Evolutionary conservation across 2,888 invertebrate species (phyloP), one percentile per base, ranked within the genome.

Genomic region (Rhamphomyia laevipes): DNA sequence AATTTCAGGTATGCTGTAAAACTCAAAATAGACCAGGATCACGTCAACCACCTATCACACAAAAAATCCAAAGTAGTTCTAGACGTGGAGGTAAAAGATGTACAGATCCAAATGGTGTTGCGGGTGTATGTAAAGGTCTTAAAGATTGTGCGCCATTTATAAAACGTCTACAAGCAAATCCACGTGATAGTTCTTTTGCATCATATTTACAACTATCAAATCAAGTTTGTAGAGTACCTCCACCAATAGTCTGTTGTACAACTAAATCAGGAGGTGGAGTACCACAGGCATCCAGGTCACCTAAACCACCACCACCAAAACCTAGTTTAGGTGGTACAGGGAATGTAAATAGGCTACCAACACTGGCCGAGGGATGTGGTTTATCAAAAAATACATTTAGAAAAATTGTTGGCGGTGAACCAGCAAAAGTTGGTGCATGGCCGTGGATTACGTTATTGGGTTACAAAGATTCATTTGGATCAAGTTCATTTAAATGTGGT

Each of bases 361-460:
- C 35, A 35, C 5, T 9, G 2, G 35, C 35, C 2, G 35, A 35
- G 13, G 35, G 35, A n/a, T 35, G 35, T n/a, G 35, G 35, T n/a
- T 5, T n/a, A 13, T n/a, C 35, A 35, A 33, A n/a, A 35, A 35
- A n/a, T n/a, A 5, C 10, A 5, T 35, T 35, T n/a, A 4, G 35
- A 13, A 35, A 87, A 84, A 78, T 89, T 2, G 86, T 90, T 1
- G 86, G 85, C 6, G 90, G 90, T 0, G 66, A 74, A 1, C 74
- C 78, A 10, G 82, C 86, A 6, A 70, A 74, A 45, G 67, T 79
- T 51, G 86, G 83, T 17, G 79, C 82, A 46, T 88, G 86, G 78
- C 89, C 89, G 1, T 90, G 88, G 87, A 77, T 86, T 57, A 80
- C 80, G 0, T 76, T 82, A 4, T 68, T 89, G 33, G 89, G 87